phyloP scores from a whole-genome alignment of 2,888 invertebrate genomes.

The Alviniconcha strummeri region DNA sequence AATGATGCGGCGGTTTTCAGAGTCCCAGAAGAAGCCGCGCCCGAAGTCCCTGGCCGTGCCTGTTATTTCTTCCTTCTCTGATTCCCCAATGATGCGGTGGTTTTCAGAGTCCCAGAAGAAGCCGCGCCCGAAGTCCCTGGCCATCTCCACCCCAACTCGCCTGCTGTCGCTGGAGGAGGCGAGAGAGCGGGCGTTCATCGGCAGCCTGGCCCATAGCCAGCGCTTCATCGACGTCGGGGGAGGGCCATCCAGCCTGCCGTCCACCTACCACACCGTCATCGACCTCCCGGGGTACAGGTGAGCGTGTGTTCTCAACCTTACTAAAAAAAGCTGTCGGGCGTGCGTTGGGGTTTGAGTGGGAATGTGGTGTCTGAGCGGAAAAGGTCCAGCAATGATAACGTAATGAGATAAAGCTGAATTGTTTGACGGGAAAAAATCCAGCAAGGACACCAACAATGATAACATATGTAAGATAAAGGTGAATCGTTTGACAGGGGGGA shows the following conservation, averaged over 20 bases:
- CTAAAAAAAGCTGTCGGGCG: background rate
- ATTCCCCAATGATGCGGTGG: no score
- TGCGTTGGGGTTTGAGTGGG: background rate
- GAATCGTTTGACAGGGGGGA: no score
- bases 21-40: conserved; percentile 75
- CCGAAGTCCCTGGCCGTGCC: conserved; percentile 88
- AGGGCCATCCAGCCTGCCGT: conserved; percentile 84
- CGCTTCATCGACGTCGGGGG: conserved; percentile 76
- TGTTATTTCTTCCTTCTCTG: no score
- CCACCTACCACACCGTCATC: conserved; percentile 93
- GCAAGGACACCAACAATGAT: no score
- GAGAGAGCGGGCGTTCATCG: conserved; percentile 80
- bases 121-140: conserved; percentile 90
- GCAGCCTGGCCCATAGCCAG: conserved; percentile 58
- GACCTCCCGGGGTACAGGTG: conserved; percentile 82
- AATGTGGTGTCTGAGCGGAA: background rate
- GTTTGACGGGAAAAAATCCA: no score
- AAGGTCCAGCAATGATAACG: no score
- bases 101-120: conserved; percentile 61
- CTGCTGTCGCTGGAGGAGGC: conserved; percentile 92
- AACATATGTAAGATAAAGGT: no score
- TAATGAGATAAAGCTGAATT: no score
- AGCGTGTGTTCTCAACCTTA: no score
- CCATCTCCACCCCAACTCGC: conserved; percentile 92
- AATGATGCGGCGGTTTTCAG: conserved; percentile 36